Percentiles rank a stretch among this genome's conserved stretches.
These are phyloP conservation scores for Orcinus orca DNA, from an alignment of 2,113 vertebrate species.

Conservation along the genomic window DNA sequence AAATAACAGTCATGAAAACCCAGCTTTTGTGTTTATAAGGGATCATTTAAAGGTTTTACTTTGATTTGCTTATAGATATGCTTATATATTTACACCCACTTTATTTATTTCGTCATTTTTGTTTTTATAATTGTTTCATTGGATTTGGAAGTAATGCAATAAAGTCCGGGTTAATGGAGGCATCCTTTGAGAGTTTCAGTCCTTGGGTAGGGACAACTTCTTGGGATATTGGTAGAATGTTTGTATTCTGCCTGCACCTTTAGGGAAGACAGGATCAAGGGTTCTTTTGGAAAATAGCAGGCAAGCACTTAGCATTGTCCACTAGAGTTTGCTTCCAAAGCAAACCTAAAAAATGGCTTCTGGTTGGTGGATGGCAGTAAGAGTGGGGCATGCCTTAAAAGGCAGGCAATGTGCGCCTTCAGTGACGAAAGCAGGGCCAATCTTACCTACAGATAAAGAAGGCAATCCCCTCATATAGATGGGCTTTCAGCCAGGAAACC, in stretches of 20 bases:
- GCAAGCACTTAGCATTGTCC: background rate
- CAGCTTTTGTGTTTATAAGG: background rate
- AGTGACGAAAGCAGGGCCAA: background rate
- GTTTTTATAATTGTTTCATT: background rate
- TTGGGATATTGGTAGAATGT: background rate
- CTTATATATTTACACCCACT: background rate
- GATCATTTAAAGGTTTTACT: background rate
- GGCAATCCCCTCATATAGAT: background rate
- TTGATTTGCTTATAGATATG: conserved; percentile 30
- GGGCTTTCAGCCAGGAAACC: background rate
- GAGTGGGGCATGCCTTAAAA: background rate
- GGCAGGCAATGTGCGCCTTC: background rate
- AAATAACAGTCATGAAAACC: conserved; percentile 44
- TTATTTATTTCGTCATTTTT: background rate
- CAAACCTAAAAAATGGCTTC: background rate
- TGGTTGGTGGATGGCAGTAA: background rate
- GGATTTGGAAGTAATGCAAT: background rate
- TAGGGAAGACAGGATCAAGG: background rate
- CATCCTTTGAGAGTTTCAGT: background rate
- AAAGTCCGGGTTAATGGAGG: background rate
- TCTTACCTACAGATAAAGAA: background rate
- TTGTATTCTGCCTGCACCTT: background rate
- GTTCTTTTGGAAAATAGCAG: background rate
- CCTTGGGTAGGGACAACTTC: background rate
- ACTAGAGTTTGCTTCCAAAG: background rate